phyloP scores from a whole-genome alignment of 1,140 invertebrate species.

The Idris sp. region DNA sequence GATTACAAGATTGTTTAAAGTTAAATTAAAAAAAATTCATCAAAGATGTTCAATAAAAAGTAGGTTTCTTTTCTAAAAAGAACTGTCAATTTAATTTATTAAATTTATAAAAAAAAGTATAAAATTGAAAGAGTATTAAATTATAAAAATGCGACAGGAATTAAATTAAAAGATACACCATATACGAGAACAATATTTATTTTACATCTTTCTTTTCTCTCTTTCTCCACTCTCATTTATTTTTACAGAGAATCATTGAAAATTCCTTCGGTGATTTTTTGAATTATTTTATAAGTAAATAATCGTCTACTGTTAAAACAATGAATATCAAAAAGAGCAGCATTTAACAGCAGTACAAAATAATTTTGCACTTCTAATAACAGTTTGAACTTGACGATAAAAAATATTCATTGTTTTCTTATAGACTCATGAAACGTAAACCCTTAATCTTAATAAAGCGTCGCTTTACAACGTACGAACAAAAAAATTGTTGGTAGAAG shows the following conservation, averaged over 20 bases:
- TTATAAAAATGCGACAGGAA: constrained; percentile 12
- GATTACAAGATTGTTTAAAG: no score
- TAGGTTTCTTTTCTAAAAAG: no score
- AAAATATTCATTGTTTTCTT: constrained; percentile 51
- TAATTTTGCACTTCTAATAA: no score
- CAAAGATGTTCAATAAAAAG: no score
- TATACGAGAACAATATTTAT: constrained; percentile 64
- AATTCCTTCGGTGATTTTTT: constrained; percentile 60
- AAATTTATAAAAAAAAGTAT: no score
- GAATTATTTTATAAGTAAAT: constrained; percentile 58
- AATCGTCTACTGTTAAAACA: constrained; percentile 45
- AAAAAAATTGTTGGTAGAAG: no score
- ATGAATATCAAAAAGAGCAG: constrained; percentile 46
- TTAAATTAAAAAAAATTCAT: no score
- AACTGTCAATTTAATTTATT: no score
- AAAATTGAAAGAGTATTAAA: no score
- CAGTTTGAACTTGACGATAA: not conserved
- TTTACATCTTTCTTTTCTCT: constrained; percentile 51
- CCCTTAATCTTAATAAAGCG: constrained; percentile 56
- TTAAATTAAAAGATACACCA: constrained; percentile 35
- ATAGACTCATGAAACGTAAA: constrained; percentile 43
- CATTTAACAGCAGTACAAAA: constrained; percentile 7
- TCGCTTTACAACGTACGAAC: constrained; percentile 50
- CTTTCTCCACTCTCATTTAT: constrained; percentile 49
- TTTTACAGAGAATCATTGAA: constrained; percentile 65